These are phyloP conservation scores for Leucophenga varia DNA, from an alignment of 1,140 invertebrate species.

Conservation along the genomic window DNA sequence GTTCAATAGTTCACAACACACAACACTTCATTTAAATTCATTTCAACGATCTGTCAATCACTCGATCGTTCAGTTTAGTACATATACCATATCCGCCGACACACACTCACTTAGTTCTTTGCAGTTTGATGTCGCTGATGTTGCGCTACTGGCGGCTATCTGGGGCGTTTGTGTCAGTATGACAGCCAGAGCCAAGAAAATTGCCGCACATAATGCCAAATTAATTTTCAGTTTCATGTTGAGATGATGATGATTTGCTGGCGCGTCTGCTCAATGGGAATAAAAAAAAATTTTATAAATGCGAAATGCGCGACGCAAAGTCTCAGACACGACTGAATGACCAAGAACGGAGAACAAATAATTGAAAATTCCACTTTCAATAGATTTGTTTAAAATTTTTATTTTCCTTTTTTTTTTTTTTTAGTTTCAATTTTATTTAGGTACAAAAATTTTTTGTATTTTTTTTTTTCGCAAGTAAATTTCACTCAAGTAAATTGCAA, in stretches of 20 bases:
- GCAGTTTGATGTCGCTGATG: slow-evolving; percentile 22
- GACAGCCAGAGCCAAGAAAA: slow-evolving; percentile 39
- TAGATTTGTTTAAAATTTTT: too few species aligned
- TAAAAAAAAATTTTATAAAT: background rate
- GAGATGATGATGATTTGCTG: background rate
- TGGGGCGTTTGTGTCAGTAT: slow-evolving; percentile 36
- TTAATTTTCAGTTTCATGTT: slow-evolving; percentile 48
- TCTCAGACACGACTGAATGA: slow-evolving; percentile 17
- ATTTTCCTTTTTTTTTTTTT: too few species aligned
- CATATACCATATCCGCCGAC: too few species aligned
- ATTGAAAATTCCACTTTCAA: too few species aligned
- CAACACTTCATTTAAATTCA: background rate
- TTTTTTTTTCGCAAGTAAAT: too few species aligned
- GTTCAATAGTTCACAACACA: slow-evolving; percentile 19
- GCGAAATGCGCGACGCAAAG: slow-evolving; percentile 20
- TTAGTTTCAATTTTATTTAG: too few species aligned
- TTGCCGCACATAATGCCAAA: slow-evolving; percentile 30
- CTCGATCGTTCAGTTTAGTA: background rate
- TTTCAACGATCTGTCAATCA: slow-evolving; percentile 8
- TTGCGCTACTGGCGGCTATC: slow-evolving; percentile 16
- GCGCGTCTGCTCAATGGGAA: background rate
- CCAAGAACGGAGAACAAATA: too few species aligned
- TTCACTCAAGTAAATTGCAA: slow-evolving; percentile 6
- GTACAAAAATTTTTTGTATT: too few species aligned
- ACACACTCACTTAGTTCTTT: slow-evolving; percentile 39